Percentiles rank a stretch among this genome's conserved stretches.
Conservation (phyloP, 2,113 vertebrate genomes). For the Chionomys nivalis region DNA sequence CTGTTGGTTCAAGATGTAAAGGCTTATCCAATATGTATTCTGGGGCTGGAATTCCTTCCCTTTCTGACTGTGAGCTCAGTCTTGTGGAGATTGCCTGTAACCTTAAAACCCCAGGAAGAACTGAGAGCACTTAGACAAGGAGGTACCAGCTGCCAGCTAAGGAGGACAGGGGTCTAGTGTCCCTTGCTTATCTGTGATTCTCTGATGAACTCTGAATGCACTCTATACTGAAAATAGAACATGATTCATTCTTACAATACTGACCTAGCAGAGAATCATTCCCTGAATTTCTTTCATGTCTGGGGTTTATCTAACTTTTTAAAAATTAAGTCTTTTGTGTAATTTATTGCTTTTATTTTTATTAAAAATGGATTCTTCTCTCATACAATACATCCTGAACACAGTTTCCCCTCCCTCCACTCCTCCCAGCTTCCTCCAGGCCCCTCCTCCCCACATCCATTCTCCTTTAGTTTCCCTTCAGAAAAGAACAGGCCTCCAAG, state of each 20-base stretch:
- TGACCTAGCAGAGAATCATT: background rate
- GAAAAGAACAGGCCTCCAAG: background rate
- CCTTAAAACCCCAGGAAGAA: background rate
- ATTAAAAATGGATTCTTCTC: background rate
- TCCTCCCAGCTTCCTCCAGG: background rate
- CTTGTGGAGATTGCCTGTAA: background rate
- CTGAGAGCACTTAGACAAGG: background rate
- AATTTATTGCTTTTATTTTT: background rate
- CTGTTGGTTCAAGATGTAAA: background rate
- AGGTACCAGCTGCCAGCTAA: background rate
- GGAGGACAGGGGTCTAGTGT: background rate
- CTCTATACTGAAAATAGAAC: background rate
- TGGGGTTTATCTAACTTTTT: background rate
- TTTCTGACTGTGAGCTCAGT: background rate
- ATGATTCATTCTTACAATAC: background rate
- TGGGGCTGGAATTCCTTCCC: background rate
- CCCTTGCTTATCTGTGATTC: background rate
- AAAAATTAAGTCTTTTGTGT: background rate
- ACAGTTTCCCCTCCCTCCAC: background rate
- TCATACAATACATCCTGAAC: background rate
- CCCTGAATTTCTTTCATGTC: background rate
- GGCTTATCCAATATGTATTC: background rate
- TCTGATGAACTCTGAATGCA: background rate
- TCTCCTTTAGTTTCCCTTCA: background rate
- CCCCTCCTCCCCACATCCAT: background rate